These are phyloP conservation scores for Orthosia incerta DNA, from an alignment of 2,888 invertebrate species.

Conservation along the genomic window DNA sequence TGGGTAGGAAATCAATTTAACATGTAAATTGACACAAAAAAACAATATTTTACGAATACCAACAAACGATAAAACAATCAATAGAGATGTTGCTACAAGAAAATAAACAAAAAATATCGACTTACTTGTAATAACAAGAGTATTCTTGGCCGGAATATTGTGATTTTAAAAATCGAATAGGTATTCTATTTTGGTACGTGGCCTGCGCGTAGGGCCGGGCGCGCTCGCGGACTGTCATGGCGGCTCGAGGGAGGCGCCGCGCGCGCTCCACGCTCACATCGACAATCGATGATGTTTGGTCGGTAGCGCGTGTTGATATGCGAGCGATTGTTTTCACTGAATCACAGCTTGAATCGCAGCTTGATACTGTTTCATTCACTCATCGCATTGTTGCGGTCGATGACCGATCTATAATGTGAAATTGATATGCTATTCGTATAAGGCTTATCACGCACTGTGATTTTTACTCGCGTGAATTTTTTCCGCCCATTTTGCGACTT, in stretches of 20 bases:
- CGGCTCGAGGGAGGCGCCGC: slow-evolving; percentile 66
- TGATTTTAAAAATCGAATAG: slow-evolving; percentile 63
- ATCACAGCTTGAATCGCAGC: slow-evolving; percentile 19
- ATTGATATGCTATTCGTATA: slow-evolving; percentile 19
- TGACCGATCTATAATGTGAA: slow-evolving; percentile 48
- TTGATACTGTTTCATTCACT: slow-evolving; percentile 26
- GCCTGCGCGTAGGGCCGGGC: slow-evolving; percentile 73
- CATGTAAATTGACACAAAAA: slow-evolving; percentile 15
- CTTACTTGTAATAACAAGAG: slow-evolving; percentile 54
- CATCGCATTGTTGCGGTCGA: slow-evolving; percentile 41
- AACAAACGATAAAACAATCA: slow-evolving; percentile 19
- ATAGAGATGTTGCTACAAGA: slow-evolving; percentile 27
- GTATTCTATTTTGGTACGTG: slow-evolving; percentile 73
- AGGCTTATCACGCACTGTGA: too few relatives aligned
- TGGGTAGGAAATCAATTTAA: slow-evolving; percentile 43
- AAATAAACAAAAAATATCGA: slow-evolving; percentile 31
- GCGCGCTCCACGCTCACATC: slow-evolving; percentile 57
- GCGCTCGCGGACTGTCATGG: slow-evolving; percentile 75
- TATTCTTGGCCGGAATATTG: slow-evolving; percentile 50
- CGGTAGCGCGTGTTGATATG: slow-evolving; percentile 43
- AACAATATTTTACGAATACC: slow-evolving; percentile 19
- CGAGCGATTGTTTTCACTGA: slow-evolving; percentile 46
- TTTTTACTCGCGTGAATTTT: too few relatives aligned
- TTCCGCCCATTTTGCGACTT: too few relatives aligned
- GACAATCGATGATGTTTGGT: slow-evolving; percentile 63